These are phyloP conservation scores for Anorthoa munda DNA, from an alignment of 2,888 invertebrate species.

Conservation along the genomic window DNA sequence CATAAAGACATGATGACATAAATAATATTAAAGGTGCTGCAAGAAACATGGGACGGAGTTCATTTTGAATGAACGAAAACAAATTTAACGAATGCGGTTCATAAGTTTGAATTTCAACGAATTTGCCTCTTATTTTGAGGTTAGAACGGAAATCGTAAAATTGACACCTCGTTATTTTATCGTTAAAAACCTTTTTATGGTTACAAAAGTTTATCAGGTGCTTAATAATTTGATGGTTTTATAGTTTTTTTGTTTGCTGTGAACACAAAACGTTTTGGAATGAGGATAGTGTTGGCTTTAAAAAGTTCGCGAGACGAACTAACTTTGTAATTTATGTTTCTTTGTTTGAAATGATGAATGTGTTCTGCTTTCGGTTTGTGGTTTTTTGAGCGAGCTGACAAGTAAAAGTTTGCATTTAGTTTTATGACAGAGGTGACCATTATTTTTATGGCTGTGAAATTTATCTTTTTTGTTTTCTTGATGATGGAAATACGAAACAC, in stretches of 20 bases:
- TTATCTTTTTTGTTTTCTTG: constrained; percentile 30
- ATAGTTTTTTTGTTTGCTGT: constrained; percentile 39
- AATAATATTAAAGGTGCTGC: constrained; percentile 84
- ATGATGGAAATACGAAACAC: not conserved
- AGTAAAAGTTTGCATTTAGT: constrained; percentile 50
- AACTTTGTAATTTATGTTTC: constrained; percentile 81
- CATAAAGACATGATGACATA: constrained; percentile 84
- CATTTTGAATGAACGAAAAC: constrained; percentile 58
- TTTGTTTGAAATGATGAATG: constrained; percentile 72
- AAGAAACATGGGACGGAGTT: constrained; percentile 73
- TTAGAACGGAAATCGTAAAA: constrained; percentile 48
- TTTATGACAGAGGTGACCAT: constrained; percentile 48
- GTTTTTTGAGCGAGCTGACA: constrained; percentile 56
- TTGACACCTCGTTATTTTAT: constrained; percentile 54
- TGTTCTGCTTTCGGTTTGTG: constrained; percentile 48
- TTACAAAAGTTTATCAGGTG: constrained; percentile 59
- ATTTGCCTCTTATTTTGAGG: constrained; percentile 42
- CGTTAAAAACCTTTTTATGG: constrained; percentile 51
- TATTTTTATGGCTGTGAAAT: constrained; percentile 31
- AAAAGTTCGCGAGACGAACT: constrained; percentile 56
- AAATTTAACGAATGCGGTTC: constrained; percentile 63
- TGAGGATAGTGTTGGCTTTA: constrained; percentile 46
- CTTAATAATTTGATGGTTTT: constrained; percentile 57
- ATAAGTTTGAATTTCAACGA: constrained; percentile 52
- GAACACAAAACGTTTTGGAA: constrained; percentile 52